Conservation (phyloP, 2,797 vertebrate species). For the Alcedo atthis region DNA sequence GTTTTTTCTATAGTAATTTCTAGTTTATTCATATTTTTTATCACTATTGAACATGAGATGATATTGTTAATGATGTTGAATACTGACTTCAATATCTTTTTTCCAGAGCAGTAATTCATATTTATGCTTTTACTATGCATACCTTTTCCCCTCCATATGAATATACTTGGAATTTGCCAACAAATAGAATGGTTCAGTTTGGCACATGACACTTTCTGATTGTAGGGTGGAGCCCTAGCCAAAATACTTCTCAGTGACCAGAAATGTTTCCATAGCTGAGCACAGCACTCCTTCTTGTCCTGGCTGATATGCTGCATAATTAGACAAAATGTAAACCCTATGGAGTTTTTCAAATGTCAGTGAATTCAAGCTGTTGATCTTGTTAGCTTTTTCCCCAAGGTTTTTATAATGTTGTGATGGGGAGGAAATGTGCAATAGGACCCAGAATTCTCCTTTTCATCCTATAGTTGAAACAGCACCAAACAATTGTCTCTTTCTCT, state of each 20-base stretch:
- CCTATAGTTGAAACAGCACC: neutral
- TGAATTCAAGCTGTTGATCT: neutral
- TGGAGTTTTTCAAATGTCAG: neutral
- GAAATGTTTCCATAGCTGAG: constrained; percentile 4
- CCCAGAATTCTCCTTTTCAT: neutral
- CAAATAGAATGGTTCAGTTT: neutral
- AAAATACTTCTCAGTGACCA: neutral
- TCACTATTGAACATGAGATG: fast-evolving
- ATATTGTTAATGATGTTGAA: neutral
- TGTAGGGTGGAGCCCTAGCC: neutral
- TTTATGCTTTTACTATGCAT: neutral
- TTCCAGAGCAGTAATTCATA: neutral
- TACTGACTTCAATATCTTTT: neutral
- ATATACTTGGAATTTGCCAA: neutral
- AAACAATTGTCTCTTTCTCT: neutral
- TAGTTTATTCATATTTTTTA: neutral
- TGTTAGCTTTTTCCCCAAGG: neutral
- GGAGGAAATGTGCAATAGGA: neutral
- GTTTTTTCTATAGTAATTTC: neutral
- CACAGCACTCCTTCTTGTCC: neutral
- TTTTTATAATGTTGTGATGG: neutral
- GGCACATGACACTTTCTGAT: neutral
- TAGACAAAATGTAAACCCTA: neutral
- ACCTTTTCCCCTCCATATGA: neutral
- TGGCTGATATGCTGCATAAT: neutral